Evolutionary conservation across 2,113 vertebrate genomes (phyloP).

Genomic region (Oreochromis aureus): DNA sequence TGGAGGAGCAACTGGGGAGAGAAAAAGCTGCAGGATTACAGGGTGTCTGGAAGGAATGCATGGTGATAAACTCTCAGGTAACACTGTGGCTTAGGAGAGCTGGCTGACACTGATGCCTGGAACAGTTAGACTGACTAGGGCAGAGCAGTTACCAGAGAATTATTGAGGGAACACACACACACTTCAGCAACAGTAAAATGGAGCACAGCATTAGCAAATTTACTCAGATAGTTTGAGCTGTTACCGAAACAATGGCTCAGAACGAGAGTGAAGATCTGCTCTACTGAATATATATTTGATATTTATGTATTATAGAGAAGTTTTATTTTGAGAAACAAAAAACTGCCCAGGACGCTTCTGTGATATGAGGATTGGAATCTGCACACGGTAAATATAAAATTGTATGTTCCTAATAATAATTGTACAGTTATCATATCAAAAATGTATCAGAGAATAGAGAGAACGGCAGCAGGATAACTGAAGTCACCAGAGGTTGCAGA

Average conservation of each 20-base stretch:
- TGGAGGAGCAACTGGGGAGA: background rate
- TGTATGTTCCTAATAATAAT: background rate
- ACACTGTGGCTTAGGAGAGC: constrained; percentile 12
- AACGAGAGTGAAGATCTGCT: background rate
- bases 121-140: background rate
- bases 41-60: background rate
- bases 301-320: background rate
- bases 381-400: background rate
- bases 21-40: constrained; percentile 2
- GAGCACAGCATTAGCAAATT: background rate
- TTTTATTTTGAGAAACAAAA: background rate
- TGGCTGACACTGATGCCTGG: background rate
- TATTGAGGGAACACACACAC: background rate
- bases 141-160: constrained; percentile 6
- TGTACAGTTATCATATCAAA: background rate
- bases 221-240: background rate
- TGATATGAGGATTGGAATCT: background rate
- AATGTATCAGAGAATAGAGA: background rate
- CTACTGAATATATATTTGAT: background rate
- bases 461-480: background rate
- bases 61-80: constrained; percentile 13
- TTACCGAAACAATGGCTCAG: background rate
- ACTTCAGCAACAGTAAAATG: background rate
- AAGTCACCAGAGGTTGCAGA: background rate
- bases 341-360: background rate